These are phyloP conservation scores for Chrysaora quinquecirrha DNA, from an alignment of 30 jellyfish, hydroid and myxozoan genomes.

Conservation along the genomic window DNA sequence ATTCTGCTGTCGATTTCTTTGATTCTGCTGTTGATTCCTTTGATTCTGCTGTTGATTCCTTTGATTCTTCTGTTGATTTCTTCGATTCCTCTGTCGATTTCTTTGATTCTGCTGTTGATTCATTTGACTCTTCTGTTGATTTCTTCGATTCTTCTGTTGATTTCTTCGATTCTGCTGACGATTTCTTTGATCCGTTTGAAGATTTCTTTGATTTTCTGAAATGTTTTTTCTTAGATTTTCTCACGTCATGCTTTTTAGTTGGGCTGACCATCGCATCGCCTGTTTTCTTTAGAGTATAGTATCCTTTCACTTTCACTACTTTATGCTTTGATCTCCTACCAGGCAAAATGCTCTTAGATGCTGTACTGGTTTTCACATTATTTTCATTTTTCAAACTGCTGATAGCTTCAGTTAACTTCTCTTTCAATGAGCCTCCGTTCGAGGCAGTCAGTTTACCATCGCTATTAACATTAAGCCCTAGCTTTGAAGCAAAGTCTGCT, in stretches of 20 bases:
- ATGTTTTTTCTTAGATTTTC: not conserved
- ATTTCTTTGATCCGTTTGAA: not conserved
- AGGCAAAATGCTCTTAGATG: constrained; percentile 59
- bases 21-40: too few relatives aligned
- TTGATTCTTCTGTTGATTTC: too few relatives aligned
- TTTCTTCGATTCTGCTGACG: too few relatives aligned
- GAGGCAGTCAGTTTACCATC: constrained; percentile 30
- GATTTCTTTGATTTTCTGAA: not conserved
- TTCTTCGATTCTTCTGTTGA: too few relatives aligned
- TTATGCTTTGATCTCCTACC: not conserved
- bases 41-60: too few relatives aligned
- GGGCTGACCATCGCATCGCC: not conserved
- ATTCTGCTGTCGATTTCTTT: too few relatives aligned
- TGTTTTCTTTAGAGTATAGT: not conserved
- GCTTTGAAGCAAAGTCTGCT: constrained; percentile 36
- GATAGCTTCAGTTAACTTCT: constrained; percentile 42
- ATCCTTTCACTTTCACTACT: not conserved
- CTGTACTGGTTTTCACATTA: constrained; percentile 43
- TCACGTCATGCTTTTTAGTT: not conserved
- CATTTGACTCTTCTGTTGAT: too few relatives aligned
- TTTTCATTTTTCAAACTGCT: constrained; percentile 28
- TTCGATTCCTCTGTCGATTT: too few relatives aligned
- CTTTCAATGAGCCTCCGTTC: constrained; percentile 34
- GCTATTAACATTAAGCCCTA: constrained; percentile 51
- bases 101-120: too few relatives aligned